phyloP scores from a whole-genome alignment of 1,140 invertebrate genomes.

The Tetranychus cinnabarinus region DNA sequence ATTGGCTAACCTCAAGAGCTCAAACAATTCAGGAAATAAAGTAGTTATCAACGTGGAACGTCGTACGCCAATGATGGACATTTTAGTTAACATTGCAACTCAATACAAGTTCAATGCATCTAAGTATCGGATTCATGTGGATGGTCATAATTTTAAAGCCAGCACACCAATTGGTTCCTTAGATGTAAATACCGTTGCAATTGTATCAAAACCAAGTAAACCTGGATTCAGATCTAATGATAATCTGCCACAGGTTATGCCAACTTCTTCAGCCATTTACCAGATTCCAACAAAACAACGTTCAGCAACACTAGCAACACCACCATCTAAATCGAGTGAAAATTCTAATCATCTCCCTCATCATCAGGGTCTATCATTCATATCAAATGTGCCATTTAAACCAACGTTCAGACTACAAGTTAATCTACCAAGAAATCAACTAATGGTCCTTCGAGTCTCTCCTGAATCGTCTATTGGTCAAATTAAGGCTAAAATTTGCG shows the following conservation, averaged over 20 bases:
- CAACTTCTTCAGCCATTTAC: background rate
- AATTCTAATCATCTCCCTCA: background rate
- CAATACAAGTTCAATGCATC: slow-evolving; percentile 24
- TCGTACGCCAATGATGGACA: slow-evolving; percentile 54
- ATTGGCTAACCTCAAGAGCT: background rate
- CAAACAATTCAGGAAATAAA: background rate
- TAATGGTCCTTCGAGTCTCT: slow-evolving; percentile 46
- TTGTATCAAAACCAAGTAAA: slow-evolving; percentile 28
- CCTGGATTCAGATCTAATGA: background rate
- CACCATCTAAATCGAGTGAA: background rate
- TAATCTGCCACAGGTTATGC: slow-evolving; percentile 8
- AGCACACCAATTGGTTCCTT: slow-evolving; percentile 46
- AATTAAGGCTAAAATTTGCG: slow-evolving; percentile 43
- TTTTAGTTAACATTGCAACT: slow-evolving; percentile 51
- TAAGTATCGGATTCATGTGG: slow-evolving; percentile 22
- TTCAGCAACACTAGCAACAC: background rate
- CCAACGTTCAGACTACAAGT: slow-evolving; percentile 49
- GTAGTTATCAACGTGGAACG: slow-evolving; percentile 2
- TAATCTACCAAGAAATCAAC: slow-evolving; percentile 55
- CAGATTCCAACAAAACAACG: background rate
- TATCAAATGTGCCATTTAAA: slow-evolving; percentile 15
- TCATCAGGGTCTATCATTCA: background rate
- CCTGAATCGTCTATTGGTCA: slow-evolving; percentile 37
- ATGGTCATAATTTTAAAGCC: slow-evolving; percentile 41
- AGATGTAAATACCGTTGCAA: slow-evolving; percentile 28